Conservation (phyloP, 1,140 invertebrate genomes). For the Gryon sp. region DNA sequence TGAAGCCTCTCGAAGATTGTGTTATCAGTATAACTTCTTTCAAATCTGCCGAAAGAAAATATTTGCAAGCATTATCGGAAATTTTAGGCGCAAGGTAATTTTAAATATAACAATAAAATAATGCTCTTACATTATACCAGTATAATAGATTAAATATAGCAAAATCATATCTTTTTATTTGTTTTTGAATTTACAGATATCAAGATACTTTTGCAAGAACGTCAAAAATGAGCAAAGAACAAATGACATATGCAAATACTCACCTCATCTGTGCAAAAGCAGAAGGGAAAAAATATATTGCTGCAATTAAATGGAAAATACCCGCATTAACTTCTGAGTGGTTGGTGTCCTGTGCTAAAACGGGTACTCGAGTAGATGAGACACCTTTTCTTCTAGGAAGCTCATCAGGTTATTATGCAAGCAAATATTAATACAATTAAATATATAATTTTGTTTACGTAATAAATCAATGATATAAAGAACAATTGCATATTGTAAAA, state of each 20-base stretch:
- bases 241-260: slow-evolving; percentile 79
- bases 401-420: too few relatives aligned
- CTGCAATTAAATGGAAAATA: slow-evolving; percentile 90
- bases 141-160: not conserved
- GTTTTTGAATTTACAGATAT: slow-evolving; percentile 60
- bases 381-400: slow-evolving; percentile 82
- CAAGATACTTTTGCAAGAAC: slow-evolving; percentile 84
- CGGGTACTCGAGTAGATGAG: slow-evolving; percentile 81
- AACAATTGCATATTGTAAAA: too few relatives aligned
- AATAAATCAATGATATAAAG: not conserved
- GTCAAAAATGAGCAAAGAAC: slow-evolving; percentile 77
- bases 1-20: slow-evolving; percentile 83
- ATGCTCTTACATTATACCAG: too few relatives aligned
- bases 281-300: slow-evolving; percentile 89
- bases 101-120: not conserved
- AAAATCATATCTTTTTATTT: slow-evolving; percentile 4
- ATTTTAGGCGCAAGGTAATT: slow-evolving; percentile 84
- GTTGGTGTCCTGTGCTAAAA: slow-evolving; percentile 85
- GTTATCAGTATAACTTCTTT: slow-evolving; percentile 90
- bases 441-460: not conserved
- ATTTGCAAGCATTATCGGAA: slow-evolving; percentile 84
- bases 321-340: slow-evolving; percentile 88
- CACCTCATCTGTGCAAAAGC: slow-evolving; percentile 88
- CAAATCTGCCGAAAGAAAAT: slow-evolving; percentile 84
- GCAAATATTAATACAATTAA: too few relatives aligned